Evolutionary conservation across 2,113 vertebrate species (phyloP).

Genomic region (Erinaceus europaeus): DNA sequence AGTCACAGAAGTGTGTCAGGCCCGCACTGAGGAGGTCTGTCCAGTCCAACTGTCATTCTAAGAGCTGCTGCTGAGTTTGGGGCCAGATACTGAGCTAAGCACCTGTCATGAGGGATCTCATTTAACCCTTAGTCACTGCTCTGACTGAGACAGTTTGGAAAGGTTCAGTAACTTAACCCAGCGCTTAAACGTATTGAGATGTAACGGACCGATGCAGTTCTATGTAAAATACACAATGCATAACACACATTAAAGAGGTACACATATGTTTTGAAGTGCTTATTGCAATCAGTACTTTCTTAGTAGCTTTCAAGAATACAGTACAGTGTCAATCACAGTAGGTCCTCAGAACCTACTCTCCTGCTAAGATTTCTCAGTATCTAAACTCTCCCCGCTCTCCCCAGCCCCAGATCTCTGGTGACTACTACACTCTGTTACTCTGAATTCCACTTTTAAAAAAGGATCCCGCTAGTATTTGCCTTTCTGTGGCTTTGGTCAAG

Average conservation of each 20-base stretch:
- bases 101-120: neutral
- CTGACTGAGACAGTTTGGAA: neutral
- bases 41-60: accelerated
- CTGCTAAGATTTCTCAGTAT: no score
- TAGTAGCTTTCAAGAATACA: neutral
- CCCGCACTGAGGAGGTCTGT: accelerated
- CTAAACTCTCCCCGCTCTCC: neutral
- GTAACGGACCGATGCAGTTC: neutral
- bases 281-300: neutral
- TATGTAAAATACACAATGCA: no score
- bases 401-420: neutral
- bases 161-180: neutral
- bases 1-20: neutral
- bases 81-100: neutral
- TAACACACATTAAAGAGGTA: no score
- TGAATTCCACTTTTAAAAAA: neutral
- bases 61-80: neutral
- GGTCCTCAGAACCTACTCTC: neutral
- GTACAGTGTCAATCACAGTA: neutral
- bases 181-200: no score
- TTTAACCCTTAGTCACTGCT: neutral
- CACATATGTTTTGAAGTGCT: neutral
- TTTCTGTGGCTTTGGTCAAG: neutral
- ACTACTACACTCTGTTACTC: neutral
- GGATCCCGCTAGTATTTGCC: neutral